Conservation (phyloP, 2,888 invertebrate genomes). For the Callosobruchus maculatus region DNA sequence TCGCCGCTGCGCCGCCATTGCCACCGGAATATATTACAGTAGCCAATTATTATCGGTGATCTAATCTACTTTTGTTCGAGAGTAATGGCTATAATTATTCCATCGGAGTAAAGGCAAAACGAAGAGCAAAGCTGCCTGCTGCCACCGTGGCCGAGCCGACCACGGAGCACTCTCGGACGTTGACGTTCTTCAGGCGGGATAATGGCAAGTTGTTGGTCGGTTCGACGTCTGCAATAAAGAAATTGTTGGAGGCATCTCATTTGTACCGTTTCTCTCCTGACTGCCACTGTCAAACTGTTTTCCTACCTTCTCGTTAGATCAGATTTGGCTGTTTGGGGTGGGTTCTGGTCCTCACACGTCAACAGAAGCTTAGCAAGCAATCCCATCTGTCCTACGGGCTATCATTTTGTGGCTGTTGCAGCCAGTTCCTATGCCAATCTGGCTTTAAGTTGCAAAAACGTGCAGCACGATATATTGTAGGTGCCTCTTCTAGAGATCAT, state of each 20-base stretch:
- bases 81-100: constrained; percentile 40
- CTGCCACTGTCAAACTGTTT: too few species aligned
- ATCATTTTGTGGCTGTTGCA: too few species aligned
- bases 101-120: constrained; percentile 29
- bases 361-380: too few species aligned
- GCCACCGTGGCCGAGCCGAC: background rate
- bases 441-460: too few species aligned
- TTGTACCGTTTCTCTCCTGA: too few species aligned
- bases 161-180: background rate
- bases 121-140: constrained; percentile 15
- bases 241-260: background rate
- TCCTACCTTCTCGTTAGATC: too few species aligned
- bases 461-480: too few species aligned
- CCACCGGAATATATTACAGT: constrained; percentile 31
- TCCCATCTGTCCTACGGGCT: too few species aligned
- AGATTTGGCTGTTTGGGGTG: too few species aligned
- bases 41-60: constrained; percentile 37
- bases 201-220: background rate
- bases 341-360: too few species aligned
- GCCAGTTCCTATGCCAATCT: too few species aligned
- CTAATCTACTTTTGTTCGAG: constrained; percentile 37
- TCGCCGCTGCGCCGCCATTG: background rate
- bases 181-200: background rate
- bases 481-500: too few species aligned
- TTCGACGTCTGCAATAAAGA: constrained; percentile 4